phyloP scores from a whole-genome alignment of 2,113 vertebrate species.

The Phalacrocorax pelagicus region DNA sequence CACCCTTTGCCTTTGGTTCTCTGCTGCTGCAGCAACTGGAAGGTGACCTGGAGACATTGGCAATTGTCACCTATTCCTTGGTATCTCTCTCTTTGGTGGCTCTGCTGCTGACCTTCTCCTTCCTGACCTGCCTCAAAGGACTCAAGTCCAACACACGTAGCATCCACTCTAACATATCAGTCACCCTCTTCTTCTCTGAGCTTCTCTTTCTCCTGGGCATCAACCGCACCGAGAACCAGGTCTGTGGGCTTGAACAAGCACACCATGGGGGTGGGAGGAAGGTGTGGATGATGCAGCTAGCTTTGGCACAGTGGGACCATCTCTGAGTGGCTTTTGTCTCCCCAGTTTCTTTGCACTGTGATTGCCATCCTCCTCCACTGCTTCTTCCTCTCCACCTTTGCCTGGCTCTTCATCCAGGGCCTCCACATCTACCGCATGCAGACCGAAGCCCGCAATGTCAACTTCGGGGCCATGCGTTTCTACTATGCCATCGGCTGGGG shows the following conservation, averaged over 20 bases:
- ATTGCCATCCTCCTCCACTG: slow-evolving; percentile 97
- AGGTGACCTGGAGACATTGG: slow-evolving; percentile 92
- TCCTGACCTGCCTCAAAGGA: slow-evolving; percentile 91
- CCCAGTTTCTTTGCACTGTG: slow-evolving; percentile 92
- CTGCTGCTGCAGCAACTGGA: slow-evolving; percentile 84
- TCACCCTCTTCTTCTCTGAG: slow-evolving; percentile 90
- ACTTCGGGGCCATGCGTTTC: slow-evolving; percentile 96
- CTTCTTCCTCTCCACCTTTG: slow-evolving; percentile 95
- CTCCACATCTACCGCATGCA: slow-evolving; percentile 98
- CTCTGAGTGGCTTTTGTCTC: background rate
- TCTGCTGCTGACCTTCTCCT: slow-evolving; percentile 85
- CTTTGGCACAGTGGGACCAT: background rate
- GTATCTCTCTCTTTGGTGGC: slow-evolving; percentile 87
- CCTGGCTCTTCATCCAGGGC: slow-evolving; percentile 95
- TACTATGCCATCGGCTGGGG: slow-evolving; percentile 98
- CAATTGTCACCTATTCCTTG: slow-evolving; percentile 89
- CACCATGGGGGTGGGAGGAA: rapidly evolving
- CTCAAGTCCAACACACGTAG: slow-evolving; percentile 95
- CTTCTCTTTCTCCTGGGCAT: slow-evolving; percentile 93
- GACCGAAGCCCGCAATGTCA: slow-evolving; percentile 92
- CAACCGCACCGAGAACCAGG: slow-evolving; percentile 95
- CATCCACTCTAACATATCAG: slow-evolving; percentile 92
- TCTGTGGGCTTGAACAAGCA: slow-evolving; percentile 49
- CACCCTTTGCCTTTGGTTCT: background rate
- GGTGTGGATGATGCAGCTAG: background rate